phyloP scores from a whole-genome alignment of 2,113 vertebrate genomes.

The Heptranchias perlo region DNA sequence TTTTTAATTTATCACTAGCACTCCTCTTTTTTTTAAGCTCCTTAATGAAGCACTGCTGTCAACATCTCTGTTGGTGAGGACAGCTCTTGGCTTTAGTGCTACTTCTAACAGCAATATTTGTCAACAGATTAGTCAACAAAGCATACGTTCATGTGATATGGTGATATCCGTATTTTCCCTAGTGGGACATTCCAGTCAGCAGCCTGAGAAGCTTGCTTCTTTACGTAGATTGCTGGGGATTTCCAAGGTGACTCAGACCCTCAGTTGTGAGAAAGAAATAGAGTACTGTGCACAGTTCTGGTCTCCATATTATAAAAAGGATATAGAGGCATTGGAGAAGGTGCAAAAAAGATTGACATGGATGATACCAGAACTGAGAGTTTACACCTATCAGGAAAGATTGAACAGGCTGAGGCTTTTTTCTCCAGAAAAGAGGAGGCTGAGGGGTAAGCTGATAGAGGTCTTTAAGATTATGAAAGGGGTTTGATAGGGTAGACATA shows the following conservation, averaged over 20 bases:
- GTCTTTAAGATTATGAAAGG: not conserved
- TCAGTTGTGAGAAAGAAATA: not conserved
- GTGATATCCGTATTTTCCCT: constrained; percentile 9
- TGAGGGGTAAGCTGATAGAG: not conserved
- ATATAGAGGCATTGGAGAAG: not conserved
- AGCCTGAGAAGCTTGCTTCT: not conserved
- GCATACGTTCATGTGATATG: not conserved
- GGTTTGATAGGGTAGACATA: not conserved
- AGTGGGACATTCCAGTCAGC: constrained; percentile 25
- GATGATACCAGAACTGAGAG: not conserved
- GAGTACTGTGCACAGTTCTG: not conserved
- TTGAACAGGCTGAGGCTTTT: not conserved
- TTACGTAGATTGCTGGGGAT: not conserved
- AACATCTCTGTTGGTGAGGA: not conserved
- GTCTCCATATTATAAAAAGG: too few relatives aligned
- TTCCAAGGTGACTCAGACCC: constrained; percentile 4
- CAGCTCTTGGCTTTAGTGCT: not conserved
- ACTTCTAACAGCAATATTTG: not conserved
- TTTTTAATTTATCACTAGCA: not conserved
- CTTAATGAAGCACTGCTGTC: not conserved
- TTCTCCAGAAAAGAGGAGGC: not conserved
- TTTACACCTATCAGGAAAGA: not conserved
- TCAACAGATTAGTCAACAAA: not conserved
- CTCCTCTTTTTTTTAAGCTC: not conserved
- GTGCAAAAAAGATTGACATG: not conserved